phyloP scores from a whole-genome alignment of 2,113 vertebrate genomes.

The Hydropotes inermis region DNA sequence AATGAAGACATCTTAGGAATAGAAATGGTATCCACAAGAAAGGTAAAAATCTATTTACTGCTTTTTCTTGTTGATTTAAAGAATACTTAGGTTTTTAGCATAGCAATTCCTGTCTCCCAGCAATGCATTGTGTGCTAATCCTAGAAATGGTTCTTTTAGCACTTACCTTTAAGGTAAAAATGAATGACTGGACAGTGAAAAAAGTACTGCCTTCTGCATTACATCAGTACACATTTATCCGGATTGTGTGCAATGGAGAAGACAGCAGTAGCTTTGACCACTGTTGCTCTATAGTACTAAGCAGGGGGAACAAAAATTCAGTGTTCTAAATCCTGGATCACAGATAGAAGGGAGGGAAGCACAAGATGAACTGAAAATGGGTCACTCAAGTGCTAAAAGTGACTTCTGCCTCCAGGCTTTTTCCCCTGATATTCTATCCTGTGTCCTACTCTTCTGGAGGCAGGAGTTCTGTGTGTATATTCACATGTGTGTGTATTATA shows the following conservation, averaged over 20 bases:
- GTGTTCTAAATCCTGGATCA: not conserved
- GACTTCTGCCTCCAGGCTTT: not conserved
- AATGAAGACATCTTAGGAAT: not conserved
- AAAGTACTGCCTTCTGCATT: not conserved
- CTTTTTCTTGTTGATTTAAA: not conserved
- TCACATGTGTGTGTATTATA: not conserved
- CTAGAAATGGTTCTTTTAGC: conserved; percentile 5
- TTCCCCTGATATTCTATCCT: not conserved
- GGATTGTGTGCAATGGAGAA: fast-evolving
- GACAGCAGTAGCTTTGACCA: not conserved
- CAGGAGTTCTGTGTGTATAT: not conserved
- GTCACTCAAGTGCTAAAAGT: not conserved
- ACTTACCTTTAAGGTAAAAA: not conserved
- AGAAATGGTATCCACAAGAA: not conserved
- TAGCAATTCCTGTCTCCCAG: not conserved
- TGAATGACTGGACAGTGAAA: not conserved
- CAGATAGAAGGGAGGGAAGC: not conserved
- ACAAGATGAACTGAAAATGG: not conserved
- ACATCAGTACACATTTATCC: not conserved
- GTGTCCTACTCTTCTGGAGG: not conserved
- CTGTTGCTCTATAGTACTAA: not conserved
- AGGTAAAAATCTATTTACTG: not conserved
- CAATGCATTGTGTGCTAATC: not conserved
- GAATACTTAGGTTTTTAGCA: not conserved
- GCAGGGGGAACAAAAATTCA: not conserved